Base-by-base conservation (phyloP, 2,888 invertebrate species). In the Lamellibrachia columna region DNA sequence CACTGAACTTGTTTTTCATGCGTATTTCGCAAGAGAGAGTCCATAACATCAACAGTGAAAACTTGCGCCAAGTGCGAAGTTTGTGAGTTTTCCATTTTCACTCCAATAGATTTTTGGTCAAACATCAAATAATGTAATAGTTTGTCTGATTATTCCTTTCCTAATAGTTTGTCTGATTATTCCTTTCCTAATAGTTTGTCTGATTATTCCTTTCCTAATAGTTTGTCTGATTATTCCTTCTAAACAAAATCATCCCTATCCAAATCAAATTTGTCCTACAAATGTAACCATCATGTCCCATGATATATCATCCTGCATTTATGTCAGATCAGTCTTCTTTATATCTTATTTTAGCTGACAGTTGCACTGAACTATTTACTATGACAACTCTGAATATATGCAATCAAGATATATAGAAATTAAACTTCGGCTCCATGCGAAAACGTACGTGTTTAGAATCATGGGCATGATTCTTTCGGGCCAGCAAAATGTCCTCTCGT, bases 401-500 rank as follows among this genome's bases (percentile, higher is more conserved):
- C 55, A 22, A 15, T n/a, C n/a, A 53, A 92, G 55, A 22, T 60
- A 92, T 7, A 58, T 8, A 58, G 2, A 91, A 92, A 22, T 28
- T 55, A 60, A 91, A 75, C 60, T 53, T 9, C 92, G 11, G 90
- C 53, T 91, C 40, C 4, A 8, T n/a, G 7, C 22, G 7, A 40
- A n/a, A 52, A 94, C 96, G 94, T 94, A 96, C 96, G 95, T 96
- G 95, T 96, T 96, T 90, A 94, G 94, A 55, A 96, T 95, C 93
- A 96, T 95, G 22, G 96, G 96, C 58, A 96, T 93, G 92, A 96
- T 96, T 15, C 96, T 94, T 92, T 95, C 95, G 6, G 95, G 95
- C 96, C 96, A 96, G 90, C 95, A 95, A 94, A 96, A 96, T 4
- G 96, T 96, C 92, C 95, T 95, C 93, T 95, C 95, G 94, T 96